Base-by-base conservation (phyloP, 1,140 invertebrate species). In the Holotrichia oblita region DNA sequence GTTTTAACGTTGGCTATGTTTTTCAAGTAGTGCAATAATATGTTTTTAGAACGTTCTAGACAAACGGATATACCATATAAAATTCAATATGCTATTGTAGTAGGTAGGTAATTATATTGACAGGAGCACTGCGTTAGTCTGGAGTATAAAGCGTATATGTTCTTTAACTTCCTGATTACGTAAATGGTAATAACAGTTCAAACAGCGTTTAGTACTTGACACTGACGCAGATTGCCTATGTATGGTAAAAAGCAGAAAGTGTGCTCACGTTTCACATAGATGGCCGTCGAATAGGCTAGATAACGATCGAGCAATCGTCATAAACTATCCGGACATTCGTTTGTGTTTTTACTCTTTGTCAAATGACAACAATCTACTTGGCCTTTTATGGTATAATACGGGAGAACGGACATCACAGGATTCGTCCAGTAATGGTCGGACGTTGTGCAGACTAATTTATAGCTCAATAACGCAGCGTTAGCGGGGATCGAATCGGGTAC, bases 361-460 rank as follows among this genome's bases (percentile, higher is more conserved):
- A 69, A 69, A 69, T 69, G 61, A 69, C 61, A 69, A 69, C 61
- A 20, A 20, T 69, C 27, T 22, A 20, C 22, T 69, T 24, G 61
- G 27, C 22, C 61, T 22, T 69, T 69, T 69, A 69, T 69, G 27
- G 61, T 69, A 34, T 69, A 69, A 20, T 69, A 69, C 27, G 20
- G 22, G 61, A 20, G 27, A 69, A 34, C 61, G 61, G 61, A 82
- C 79, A 82, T 82, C 79, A 80, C 75, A 74, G 75, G 73, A 80
- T 59, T 61, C 73, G 77, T 74, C 80, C 81, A 78, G 81, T 82
- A 82, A 82, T 82, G 81, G 81, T 79, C 79, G 80, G 81, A 20
- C 80, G 81, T 82, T 82, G 81, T 82, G 79, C 73, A 64, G 79
- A 82, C 80, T 82, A 82, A 82, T 82, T 82, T 82, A 82, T 82